phyloP scores from a whole-genome alignment of 2,113 vertebrate species.

The Zosterops borbonicus region DNA sequence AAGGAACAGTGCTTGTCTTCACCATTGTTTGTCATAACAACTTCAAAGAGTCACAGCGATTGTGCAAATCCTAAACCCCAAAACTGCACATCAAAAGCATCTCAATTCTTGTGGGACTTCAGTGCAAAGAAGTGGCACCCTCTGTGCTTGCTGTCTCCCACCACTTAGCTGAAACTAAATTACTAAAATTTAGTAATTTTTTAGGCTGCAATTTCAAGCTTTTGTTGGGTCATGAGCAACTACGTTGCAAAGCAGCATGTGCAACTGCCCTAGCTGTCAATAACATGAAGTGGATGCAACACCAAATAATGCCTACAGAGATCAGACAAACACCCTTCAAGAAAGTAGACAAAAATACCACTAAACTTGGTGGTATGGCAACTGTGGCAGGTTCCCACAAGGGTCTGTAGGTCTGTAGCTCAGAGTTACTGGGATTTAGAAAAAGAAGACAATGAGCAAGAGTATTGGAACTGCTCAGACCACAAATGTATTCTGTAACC shows the following conservation, averaged over 20 bases:
- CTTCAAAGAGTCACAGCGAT: neutral
- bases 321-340: neutral
- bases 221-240: neutral
- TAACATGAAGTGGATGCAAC: neutral
- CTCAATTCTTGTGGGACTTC: neutral
- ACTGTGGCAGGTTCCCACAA: neutral
- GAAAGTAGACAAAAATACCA: neutral
- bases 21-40: neutral
- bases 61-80: neutral
- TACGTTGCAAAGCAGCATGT: neutral
- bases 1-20: neutral
- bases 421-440: neutral
- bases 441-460: neutral
- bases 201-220: neutral
- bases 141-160: neutral
- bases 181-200: neutral
- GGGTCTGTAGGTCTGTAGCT: rapidly evolving
- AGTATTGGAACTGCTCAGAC: neutral
- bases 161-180: neutral
- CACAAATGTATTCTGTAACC: neutral
- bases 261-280: neutral
- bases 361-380: neutral
- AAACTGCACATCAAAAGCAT: neutral
- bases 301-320: neutral
- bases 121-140: neutral